Conservation (phyloP, 2,797 vertebrate species). For the Liasis olivaceus region DNA sequence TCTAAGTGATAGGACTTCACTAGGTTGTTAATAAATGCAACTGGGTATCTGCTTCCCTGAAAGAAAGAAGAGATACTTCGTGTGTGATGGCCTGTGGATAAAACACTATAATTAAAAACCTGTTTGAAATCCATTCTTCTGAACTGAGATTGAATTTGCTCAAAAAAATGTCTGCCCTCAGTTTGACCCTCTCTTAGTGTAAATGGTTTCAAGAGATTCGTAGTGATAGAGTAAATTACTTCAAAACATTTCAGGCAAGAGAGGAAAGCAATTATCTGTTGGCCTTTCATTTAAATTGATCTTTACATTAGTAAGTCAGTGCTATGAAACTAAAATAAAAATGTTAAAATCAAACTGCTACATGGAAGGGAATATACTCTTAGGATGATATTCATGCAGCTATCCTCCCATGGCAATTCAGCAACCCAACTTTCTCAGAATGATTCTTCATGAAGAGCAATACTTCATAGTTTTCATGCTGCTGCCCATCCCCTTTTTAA, state of each 20-base stretch:
- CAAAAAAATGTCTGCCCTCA: constrained; percentile 50
- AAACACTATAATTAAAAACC: constrained; percentile 56
- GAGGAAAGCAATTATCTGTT: constrained; percentile 47
- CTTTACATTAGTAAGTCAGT: constrained; percentile 43
- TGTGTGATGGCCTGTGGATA: constrained; percentile 37
- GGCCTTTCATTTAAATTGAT: constrained; percentile 49
- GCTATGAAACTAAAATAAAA: constrained; percentile 22
- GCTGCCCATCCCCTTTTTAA: not conserved
- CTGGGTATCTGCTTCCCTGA: constrained; percentile 16
- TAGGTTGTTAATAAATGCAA: not conserved
- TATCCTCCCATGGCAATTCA: constrained; percentile 1
- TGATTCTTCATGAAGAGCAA: not conserved
- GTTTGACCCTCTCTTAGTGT: constrained; percentile 43
- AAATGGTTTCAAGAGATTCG: constrained; percentile 61
- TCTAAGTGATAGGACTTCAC: not conserved
- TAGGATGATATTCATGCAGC: constrained; percentile 1
- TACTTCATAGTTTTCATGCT: not conserved
- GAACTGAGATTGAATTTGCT: constrained; percentile 51
- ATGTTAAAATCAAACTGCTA: constrained; percentile 15
- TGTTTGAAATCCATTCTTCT: constrained; percentile 56
- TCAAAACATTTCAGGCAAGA: constrained; percentile 31
- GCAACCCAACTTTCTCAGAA: not conserved
- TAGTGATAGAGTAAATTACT: constrained; percentile 55
- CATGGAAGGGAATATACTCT: constrained; percentile 28
- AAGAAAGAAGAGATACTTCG: not conserved